Evolutionary conservation across 64 coral and sea anemone species (phyloP).

Genomic region (Montipora sp.): DNA sequence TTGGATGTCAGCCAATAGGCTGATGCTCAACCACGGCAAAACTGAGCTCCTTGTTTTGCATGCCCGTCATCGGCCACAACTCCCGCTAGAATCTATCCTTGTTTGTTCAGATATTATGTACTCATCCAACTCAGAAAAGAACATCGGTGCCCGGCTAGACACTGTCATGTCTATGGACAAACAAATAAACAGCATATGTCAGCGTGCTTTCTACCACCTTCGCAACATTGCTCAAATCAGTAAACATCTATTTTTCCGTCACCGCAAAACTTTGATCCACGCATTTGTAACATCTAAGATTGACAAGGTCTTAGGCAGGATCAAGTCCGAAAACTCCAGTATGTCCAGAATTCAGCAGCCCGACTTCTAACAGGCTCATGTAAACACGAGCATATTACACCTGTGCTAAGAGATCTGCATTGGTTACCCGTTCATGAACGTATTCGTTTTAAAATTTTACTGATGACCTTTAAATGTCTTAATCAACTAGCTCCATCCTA

Average conservation of each 20-base stretch:
- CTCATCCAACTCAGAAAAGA: neutral
- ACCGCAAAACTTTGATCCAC: neutral
- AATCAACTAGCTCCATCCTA: too few species aligned
- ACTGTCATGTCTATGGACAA: neutral
- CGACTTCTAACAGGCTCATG: too few species aligned
- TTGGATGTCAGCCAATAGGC: constrained; percentile 3
- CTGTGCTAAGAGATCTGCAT: too few species aligned
- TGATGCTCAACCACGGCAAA: constrained; percentile 16
- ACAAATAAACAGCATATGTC: neutral
- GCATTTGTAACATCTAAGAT: neutral
- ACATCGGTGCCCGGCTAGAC: neutral
- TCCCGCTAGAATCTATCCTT: neutral
- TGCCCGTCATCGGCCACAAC: constrained; percentile 19
- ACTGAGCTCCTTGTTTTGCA: constrained; percentile 31
- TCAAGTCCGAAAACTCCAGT: too few species aligned
- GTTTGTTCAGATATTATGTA: constrained; percentile 24
- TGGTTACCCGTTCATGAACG: too few species aligned
- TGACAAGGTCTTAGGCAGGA: too few species aligned
- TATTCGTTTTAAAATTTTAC: too few species aligned
- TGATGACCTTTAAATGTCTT: too few species aligned
- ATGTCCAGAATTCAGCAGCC: too few species aligned
- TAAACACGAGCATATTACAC: too few species aligned
- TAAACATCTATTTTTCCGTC: neutral
- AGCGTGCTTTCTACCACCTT: neutral
- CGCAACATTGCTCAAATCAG: neutral